Percentiles rank a stretch among this genome's conserved stretches.
These are phyloP conservation scores for Muscidifurax raptorellus DNA, from an alignment of 1,140 invertebrate genomes.

Conservation along the genomic window DNA sequence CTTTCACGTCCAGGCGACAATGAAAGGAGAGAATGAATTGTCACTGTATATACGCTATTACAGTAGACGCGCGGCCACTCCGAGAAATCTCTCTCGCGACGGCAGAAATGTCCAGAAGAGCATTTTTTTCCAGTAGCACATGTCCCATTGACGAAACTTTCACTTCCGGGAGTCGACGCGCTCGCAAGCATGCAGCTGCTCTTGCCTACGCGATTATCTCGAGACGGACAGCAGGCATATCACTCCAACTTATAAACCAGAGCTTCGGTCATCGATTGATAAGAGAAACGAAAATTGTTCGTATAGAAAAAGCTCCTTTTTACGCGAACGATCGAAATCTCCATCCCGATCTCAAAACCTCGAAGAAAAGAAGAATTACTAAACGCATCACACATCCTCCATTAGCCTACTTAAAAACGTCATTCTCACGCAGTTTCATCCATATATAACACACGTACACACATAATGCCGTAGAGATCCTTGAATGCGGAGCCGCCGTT, in stretches of 20 bases:
- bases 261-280: too few relatives aligned
- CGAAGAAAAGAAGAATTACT: neutral
- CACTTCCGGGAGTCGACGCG: slow-evolving; percentile 37
- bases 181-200: too few relatives aligned
- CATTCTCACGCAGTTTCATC: neutral
- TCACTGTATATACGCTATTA: neutral
- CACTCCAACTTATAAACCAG: neutral
- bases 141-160: slow-evolving; percentile 47
- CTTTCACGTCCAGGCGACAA: slow-evolving; percentile 37
- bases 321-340: too few relatives aligned
- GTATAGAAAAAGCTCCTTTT: too few relatives aligned
- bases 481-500: slow-evolving; percentile 31
- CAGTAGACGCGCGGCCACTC: neutral
- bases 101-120: slow-evolving; percentile 15
- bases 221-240: too few relatives aligned
- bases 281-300: too few relatives aligned
- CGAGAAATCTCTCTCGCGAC: slow-evolving; percentile 14
- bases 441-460: neutral
- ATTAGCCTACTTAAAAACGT: slow-evolving; percentile 47
- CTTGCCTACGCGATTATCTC: neutral
- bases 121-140: slow-evolving; percentile 35
- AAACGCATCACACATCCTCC: slow-evolving; percentile 36
- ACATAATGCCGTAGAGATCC: slow-evolving; percentile 44
- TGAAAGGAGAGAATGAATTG: slow-evolving; percentile 11
- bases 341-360: too few relatives aligned